Conservation (phyloP, 2,888 invertebrate species). For the Sylvicola cinctus region DNA sequence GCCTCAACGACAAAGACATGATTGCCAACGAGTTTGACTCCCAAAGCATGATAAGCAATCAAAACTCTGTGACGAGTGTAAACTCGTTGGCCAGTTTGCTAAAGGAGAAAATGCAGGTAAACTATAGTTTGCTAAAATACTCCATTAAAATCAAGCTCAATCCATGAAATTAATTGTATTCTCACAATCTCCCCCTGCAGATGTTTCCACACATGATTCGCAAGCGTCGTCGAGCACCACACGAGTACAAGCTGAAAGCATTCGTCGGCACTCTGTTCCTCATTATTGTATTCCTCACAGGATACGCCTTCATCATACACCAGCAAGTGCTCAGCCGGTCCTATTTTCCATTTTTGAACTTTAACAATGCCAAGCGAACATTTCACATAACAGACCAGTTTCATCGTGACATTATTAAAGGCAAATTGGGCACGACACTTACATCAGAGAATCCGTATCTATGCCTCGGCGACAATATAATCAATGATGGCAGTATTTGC, state of each 20-base stretch:
- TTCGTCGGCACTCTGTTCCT: conserved; percentile 66
- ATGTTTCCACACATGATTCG: conserved; percentile 51
- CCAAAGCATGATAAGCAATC: conserved; percentile 24
- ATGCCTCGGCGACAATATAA: conserved; percentile 40
- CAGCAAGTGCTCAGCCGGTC: conserved; percentile 62
- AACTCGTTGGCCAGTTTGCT: conserved; percentile 68
- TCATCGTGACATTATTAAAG: conserved; percentile 47
- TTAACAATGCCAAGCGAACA: conserved; percentile 54
- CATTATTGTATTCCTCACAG: conserved; percentile 57
- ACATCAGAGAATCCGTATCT: conserved; percentile 46
- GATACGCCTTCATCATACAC: conserved; percentile 64
- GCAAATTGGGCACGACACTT: conserved; percentile 34
- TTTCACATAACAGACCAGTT: conserved; percentile 51
- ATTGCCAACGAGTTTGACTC: conserved; percentile 28
- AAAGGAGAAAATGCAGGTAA: conserved; percentile 62
- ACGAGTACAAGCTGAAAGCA: conserved; percentile 59
- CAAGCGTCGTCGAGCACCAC: conserved; percentile 29
- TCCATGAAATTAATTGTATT: no score
- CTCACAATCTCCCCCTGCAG: conserved; percentile 26
- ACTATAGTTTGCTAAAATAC: conserved; percentile 4
- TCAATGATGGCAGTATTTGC: conserved; percentile 45
- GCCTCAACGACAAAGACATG: conserved; percentile 32
- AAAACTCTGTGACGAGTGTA: conserved; percentile 59
- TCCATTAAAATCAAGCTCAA: no score
- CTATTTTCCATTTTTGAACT: conserved; percentile 66